Conservation (phyloP, 2,888 invertebrate species). For the Lapara coniferarum region DNA sequence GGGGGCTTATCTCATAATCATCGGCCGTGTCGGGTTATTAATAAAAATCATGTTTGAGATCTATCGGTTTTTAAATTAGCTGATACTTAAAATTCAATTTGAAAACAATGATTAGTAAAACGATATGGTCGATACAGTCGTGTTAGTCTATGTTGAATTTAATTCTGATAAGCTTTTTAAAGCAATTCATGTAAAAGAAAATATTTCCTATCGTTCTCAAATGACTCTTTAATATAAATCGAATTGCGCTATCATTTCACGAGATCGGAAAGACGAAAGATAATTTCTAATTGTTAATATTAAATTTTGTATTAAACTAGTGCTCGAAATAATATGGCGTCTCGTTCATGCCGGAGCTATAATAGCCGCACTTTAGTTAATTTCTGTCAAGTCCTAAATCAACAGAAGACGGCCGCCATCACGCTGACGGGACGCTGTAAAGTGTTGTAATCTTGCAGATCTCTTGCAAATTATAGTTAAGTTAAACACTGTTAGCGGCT, state of each 20-base stretch:
- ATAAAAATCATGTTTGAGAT: slow-evolving; percentile 81
- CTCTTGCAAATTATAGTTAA: slow-evolving; percentile 75
- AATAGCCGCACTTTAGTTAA: slow-evolving; percentile 60
- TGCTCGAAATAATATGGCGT: slow-evolving; percentile 29
- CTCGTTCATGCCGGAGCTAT: slow-evolving; percentile 45
- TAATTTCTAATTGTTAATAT: not conserved
- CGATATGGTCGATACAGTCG: too few species aligned
- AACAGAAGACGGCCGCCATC: slow-evolving; percentile 65
- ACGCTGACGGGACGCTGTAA: slow-evolving; percentile 53
- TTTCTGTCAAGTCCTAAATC: slow-evolving; percentile 75
- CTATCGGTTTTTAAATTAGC: not conserved
- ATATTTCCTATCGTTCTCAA: too few species aligned
- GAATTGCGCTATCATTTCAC: too few species aligned
- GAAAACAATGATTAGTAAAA: too few species aligned
- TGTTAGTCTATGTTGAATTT: too few species aligned
- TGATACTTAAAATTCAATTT: too few species aligned
- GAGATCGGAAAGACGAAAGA: too few species aligned
- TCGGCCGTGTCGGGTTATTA: slow-evolving; percentile 84
- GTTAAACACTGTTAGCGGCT: slow-evolving; percentile 63
- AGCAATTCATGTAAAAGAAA: too few species aligned
- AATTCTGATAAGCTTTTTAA: too few species aligned
- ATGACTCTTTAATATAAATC: too few species aligned
- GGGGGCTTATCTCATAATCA: slow-evolving; percentile 83
- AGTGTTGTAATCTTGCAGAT: slow-evolving; percentile 77
- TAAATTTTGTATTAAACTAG: not conserved